Evolutionary conservation across 2,113 vertebrate genomes (phyloP).

Genomic region (Microtus richardsoni): DNA sequence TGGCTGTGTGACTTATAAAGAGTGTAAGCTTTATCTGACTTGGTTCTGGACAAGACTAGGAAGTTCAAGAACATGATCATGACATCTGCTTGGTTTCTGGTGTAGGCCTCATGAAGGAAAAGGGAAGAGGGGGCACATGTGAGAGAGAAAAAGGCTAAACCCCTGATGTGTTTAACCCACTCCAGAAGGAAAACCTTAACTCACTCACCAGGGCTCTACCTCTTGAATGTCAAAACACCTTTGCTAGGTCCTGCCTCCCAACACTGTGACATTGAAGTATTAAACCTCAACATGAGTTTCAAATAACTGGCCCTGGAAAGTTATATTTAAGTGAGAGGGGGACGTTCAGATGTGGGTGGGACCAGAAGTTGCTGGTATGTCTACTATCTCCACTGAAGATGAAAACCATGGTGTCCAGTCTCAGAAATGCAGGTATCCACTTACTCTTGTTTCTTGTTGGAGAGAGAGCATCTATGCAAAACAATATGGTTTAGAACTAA

Average conservation of each 20-base stretch:
- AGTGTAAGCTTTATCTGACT: background rate
- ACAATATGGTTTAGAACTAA: background rate
- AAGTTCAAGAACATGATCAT: background rate
- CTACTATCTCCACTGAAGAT: slow-evolving; percentile 10
- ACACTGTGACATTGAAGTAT: background rate
- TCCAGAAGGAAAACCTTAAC: background rate
- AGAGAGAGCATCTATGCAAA: background rate
- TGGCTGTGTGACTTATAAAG: background rate
- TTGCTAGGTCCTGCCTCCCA: background rate
- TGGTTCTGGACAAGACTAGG: background rate
- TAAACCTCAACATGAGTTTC: background rate
- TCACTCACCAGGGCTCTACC: background rate
- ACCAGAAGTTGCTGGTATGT: background rate
- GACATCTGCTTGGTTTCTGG: background rate
- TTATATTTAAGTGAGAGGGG: slow-evolving; percentile 6
- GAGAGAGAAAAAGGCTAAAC: background rate
- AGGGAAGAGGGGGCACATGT: background rate
- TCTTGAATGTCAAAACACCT: background rate
- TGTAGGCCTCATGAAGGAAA: background rate
- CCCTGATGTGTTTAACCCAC: background rate
- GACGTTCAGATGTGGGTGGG: slow-evolving; percentile 16
- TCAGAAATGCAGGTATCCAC: slow-evolving; percentile 15
- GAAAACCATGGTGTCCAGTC: background rate
- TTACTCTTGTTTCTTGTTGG: background rate
- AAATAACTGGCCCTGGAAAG: background rate